Conservation (phyloP, 2,888 invertebrate species). For the Dermolepida albohirtum region DNA sequence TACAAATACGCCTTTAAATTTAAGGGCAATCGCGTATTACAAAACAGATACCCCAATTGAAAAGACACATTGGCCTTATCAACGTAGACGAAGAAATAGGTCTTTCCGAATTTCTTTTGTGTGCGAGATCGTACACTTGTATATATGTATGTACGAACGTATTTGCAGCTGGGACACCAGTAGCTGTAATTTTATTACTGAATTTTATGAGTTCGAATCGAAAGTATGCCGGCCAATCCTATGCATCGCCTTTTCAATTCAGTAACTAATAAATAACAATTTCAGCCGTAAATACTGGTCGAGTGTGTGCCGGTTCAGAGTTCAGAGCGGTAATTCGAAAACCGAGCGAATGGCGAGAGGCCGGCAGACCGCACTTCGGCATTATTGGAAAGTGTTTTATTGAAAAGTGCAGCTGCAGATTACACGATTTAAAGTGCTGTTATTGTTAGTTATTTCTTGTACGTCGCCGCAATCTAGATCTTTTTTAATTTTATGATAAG, state of each 20-base stretch:
- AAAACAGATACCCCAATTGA: neutral
- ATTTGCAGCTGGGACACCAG: conserved; percentile 27
- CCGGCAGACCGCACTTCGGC: conserved; percentile 9
- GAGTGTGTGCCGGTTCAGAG: conserved; percentile 39
- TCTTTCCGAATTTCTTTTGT: conserved; percentile 24
- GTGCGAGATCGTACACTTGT: neutral
- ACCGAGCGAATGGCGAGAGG: conserved; percentile 20
- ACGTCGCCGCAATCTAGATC: neutral
- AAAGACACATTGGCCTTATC: conserved; percentile 32
- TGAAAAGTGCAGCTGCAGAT: conserved; percentile 28
- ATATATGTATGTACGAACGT: conserved; percentile 17
- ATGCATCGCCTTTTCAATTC: conserved; percentile 43
- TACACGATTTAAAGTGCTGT: conserved; percentile 23
- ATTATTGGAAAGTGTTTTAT: conserved; percentile 28
- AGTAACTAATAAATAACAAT: conserved; percentile 44
- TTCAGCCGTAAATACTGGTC: conserved; percentile 42
- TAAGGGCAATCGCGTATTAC: neutral
- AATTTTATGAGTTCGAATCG: conserved; percentile 42
- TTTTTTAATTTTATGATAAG: conserved; percentile 14
- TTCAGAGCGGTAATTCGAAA: conserved; percentile 35
- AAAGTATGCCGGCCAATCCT: conserved; percentile 41
- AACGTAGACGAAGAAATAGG: conserved; percentile 8
- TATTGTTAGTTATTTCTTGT: conserved; percentile 12
- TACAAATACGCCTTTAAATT: too few species aligned
- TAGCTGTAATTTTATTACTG: conserved; percentile 42